These are phyloP conservation scores for Bombus soroeensis DNA, from an alignment of 1,140 invertebrate genomes.

Conservation along the genomic window DNA sequence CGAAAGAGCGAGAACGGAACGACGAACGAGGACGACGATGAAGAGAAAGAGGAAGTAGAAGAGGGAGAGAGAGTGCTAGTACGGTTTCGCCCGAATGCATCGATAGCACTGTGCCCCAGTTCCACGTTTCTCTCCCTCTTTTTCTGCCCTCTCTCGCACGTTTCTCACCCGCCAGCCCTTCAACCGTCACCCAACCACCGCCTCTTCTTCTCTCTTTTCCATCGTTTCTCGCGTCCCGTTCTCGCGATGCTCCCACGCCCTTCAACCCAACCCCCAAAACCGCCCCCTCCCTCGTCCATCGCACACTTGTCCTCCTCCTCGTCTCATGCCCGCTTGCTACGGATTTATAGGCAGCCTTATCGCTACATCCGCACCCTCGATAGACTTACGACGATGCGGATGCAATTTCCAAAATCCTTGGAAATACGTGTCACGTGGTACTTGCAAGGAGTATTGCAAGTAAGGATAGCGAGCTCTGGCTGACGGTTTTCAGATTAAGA, in stretches of 20 bases:
- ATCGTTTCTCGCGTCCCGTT: not conserved
- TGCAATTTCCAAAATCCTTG: constrained; percentile 62
- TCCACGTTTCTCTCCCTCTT: constrained; percentile 48
- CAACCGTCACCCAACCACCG: not conserved
- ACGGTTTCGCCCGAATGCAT: constrained; percentile 70
- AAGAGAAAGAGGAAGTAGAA: constrained; percentile 25
- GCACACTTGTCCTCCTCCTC: not conserved
- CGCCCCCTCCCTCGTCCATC: not conserved
- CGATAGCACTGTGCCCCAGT: constrained; percentile 72
- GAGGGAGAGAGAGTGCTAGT: not conserved
- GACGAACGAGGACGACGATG: constrained; percentile 44
- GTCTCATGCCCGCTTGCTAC: constrained; percentile 8
- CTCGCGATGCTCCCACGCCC: not conserved
- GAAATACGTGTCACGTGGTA: constrained; percentile 5
- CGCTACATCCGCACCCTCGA: constrained; percentile 58
- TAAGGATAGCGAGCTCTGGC: too few species aligned
- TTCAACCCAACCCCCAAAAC: not conserved
- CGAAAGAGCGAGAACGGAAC: constrained; percentile 53
- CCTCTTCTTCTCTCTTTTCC: not conserved
- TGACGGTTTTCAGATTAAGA: not conserved
- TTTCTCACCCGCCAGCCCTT: constrained; percentile 1
- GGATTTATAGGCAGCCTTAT: constrained; percentile 69
- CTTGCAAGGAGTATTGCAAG: too few species aligned
- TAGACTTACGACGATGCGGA: constrained; percentile 56
- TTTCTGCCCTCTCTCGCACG: constrained; percentile 33